Base-by-base conservation (phyloP, 2,797 vertebrate genomes). In the Notolabrus celidotus region DNA sequence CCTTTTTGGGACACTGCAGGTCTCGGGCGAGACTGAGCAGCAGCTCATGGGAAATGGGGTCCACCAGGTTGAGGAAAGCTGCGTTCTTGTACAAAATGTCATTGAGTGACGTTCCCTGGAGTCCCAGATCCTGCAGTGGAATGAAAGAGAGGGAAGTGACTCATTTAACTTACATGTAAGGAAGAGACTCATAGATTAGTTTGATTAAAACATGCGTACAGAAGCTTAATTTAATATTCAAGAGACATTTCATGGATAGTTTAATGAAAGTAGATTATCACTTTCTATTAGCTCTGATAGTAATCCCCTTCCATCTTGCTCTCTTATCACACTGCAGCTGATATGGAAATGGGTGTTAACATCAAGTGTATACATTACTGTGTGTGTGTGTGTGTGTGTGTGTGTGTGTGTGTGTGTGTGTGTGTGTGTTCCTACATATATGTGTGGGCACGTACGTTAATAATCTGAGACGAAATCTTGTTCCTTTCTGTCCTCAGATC, bases 1-100 rank as follows among this genome's bases (percentile, higher is more conserved):
- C 96, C 95, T 92, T 95, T 87, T 96, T 95, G 34, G 96, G 96
- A 81, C 96, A 98, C 79, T 98, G 96, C 55, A 98, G 91, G 70
- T 97, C 96, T 57, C 94, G 89, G 52, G 96, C 94, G 1, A 98
- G 94, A 83, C 89, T 94, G 85, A 96, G 93, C 36, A 97, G 93
- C 67, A 97, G 91, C 85, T 96, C 95, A 0, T 97, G 96, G 59
- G 97, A 97, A 70, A 97, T 97, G 41, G 97, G 97, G 75, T 97
- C 97, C 89, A 96, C 97, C 82, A 96, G 85, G 88, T 96, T 97
- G 69, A 97, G 96, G 74, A 96, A 96, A 57, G 96, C 93, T 0
- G 93, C 90, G 0, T 97, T 97, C 90, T 96, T 96, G 70, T 97
- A 96, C 83, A 98, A 93, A 70, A 96, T 95, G 73, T 98, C 95